Percentiles rank a stretch among this genome's conserved stretches.
Evolutionary conservation across 2,113 vertebrate species (phyloP).

Genomic region (Sylvietta virens): DNA sequence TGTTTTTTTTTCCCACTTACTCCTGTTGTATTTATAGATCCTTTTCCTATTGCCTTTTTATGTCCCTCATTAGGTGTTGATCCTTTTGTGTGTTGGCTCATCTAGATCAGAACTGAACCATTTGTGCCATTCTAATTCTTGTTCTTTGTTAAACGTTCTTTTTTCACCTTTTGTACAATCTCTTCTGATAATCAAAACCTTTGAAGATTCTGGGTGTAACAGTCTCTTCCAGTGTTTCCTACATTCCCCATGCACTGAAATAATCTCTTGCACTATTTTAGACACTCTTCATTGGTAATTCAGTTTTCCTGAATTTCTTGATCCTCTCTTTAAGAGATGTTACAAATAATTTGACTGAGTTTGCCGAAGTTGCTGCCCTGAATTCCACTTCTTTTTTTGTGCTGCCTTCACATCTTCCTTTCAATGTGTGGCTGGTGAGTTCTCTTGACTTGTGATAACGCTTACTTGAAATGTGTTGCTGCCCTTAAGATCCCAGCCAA

Average conservation of each 20-base stretch:
- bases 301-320: neutral
- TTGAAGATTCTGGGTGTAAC: neutral
- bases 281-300: neutral
- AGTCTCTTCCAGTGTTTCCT: neutral
- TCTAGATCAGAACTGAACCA: neutral
- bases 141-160: neutral
- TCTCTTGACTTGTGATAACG: neutral
- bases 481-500: neutral
- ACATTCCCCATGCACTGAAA: neutral
- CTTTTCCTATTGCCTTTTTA: neutral
- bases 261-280: neutral
- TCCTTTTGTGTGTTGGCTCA: neutral
- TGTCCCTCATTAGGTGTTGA: slow-evolving; percentile 24
- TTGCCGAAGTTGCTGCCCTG: neutral
- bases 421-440: neutral
- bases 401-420: neutral
- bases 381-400: neutral
- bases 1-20: neutral
- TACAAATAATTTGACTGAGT: neutral
- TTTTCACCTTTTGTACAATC: neutral
- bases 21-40: neutral
- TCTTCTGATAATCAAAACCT: neutral
- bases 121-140: neutral
- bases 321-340: neutral
- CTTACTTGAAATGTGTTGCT: neutral